Percentiles rank a stretch among this genome's conserved stretches.
phyloP scores from a whole-genome alignment of 2,797 vertebrate genomes.

The Smutsia gigantea region DNA sequence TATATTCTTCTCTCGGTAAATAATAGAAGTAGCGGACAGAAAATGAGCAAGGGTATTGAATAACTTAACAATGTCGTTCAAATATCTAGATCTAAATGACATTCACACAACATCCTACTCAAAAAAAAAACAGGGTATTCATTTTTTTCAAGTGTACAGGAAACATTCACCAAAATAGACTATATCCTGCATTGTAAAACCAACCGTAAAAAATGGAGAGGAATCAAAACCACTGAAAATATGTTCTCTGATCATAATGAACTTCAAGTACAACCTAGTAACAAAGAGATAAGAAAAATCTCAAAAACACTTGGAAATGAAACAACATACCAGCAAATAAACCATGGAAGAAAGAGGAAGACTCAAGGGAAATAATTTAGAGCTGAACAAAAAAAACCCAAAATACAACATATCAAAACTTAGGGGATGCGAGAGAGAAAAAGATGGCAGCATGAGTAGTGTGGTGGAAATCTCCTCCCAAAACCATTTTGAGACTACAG shows the following conservation, averaged over 20 bases:
- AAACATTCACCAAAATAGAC: background rate
- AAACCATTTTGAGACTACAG: too few relatives aligned
- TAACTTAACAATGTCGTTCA: background rate
- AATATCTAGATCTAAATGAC: background rate
- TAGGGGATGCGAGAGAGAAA: background rate
- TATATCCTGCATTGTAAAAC: background rate
- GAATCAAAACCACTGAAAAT: background rate
- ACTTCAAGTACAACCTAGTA: background rate
- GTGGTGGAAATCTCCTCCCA: too few relatives aligned
- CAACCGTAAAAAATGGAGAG: background rate
- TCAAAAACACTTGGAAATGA: background rate
- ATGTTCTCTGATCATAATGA: background rate
- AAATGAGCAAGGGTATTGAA: background rate
- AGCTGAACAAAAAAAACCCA: background rate
- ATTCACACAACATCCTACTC: background rate
- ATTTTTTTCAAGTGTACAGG: background rate
- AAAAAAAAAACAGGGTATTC: background rate
- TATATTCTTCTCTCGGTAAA: background rate
- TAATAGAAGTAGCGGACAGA: background rate
- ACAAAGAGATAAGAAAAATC: background rate
- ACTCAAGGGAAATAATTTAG: background rate
- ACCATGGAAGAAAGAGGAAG: background rate
- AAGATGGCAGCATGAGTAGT: background rate
- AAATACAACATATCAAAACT: background rate
- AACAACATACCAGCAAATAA: background rate